These are phyloP conservation scores for Notiomystis cincta DNA, from an alignment of 2,113 vertebrate genomes.

Conservation along the genomic window DNA sequence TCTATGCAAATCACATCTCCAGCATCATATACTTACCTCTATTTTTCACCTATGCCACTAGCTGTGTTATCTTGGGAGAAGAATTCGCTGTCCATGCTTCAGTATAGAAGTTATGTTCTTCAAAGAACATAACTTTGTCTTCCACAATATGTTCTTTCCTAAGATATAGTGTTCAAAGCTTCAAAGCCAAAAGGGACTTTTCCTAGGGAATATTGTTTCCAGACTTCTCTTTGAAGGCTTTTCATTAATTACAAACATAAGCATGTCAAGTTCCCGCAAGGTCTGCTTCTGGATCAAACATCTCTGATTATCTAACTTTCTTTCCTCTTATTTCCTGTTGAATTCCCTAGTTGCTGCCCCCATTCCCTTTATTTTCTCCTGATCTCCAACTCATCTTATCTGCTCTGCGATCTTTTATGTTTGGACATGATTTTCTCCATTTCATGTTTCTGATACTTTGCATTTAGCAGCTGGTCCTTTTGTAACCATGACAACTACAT, in stretches of 20 bases:
- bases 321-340: not conserved
- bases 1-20: not conserved
- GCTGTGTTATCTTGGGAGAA: not conserved
- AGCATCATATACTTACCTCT: not conserved
- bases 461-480: constrained; percentile 16
- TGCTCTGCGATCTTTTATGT: not conserved
- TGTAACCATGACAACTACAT: constrained; percentile 52
- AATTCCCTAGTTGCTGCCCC: not conserved
- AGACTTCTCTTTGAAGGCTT: not conserved
- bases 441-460: not conserved
- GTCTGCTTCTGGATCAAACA: not conserved
- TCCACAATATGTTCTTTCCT: not conserved
- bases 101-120: no score
- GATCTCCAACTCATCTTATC: not conserved
- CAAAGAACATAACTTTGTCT: not conserved
- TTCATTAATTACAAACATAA: not conserved
- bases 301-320: not conserved
- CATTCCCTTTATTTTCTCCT: not conserved
- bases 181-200: not conserved
- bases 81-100: not conserved
- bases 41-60: not conserved
- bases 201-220: not conserved
- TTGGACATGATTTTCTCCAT: not conserved
- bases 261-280: not conserved
- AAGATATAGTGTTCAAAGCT: not conserved